phyloP scores from a whole-genome alignment of 2,113 vertebrate genomes.

The Laticauda colubrina region DNA sequence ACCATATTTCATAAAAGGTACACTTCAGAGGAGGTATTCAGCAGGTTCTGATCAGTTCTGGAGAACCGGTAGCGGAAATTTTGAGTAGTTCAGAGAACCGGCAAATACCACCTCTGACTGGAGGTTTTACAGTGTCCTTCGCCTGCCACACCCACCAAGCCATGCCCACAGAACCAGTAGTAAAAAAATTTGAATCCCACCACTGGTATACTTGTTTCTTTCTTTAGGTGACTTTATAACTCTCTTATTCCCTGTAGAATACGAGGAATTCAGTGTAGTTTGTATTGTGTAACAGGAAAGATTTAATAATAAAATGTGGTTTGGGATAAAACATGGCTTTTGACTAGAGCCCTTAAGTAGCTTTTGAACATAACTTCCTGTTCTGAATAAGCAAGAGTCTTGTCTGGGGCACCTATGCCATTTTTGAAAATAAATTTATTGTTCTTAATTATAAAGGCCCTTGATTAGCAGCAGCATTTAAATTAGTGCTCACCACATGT shows the following conservation, averaged over 20 bases:
- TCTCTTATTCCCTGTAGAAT: neutral
- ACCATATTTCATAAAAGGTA: neutral
- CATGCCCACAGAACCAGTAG: no score
- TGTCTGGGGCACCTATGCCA: neutral
- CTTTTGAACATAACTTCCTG: neutral
- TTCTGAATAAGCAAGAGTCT: neutral
- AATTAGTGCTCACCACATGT: neutral
- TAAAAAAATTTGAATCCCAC: no score
- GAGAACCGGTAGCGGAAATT: no score
- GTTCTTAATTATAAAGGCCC: neutral
- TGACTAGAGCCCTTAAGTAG: neutral
- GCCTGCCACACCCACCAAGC: no score
- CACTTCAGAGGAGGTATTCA: no score
- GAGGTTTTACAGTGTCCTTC: no score
- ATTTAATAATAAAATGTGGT: neutral
- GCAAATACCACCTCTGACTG: no score
- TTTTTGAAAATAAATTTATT: neutral
- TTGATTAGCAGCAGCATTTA: neutral
- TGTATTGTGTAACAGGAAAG: neutral
- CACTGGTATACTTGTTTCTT: neutral
- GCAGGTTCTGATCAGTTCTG: no score
- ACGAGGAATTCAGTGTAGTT: neutral
- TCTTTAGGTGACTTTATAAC: neutral
- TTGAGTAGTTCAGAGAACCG: no score
- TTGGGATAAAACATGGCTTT: neutral